Evolutionary conservation across 1,140 invertebrate species (phyloP).

Genomic region (Drosophila biarmipes): DNA sequence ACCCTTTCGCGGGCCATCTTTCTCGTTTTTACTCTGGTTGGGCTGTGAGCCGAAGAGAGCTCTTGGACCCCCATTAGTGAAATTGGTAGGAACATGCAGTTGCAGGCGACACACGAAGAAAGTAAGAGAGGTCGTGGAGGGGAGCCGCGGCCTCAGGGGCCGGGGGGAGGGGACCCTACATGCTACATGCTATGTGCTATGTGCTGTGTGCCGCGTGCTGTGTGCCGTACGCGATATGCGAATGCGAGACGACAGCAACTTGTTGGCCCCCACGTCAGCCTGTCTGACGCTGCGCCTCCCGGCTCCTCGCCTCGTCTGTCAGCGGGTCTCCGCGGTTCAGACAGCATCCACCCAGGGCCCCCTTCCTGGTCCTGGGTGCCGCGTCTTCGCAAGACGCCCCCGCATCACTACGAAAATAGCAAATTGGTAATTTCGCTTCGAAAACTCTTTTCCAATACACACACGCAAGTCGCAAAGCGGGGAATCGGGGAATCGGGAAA

Average conservation of each 20-base stretch:
- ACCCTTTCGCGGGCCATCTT: not conserved
- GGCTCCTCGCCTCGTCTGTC: slow-evolving; percentile 35
- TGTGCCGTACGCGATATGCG: not conserved
- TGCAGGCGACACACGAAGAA: slow-evolving; percentile 22
- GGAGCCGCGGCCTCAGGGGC: too few species aligned
- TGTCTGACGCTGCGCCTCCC: slow-evolving; percentile 4
- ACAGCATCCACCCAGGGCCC: slow-evolving; percentile 35
- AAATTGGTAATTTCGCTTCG: slow-evolving; percentile 81
- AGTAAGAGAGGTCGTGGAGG: not conserved
- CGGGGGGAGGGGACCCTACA: slow-evolving; percentile 28
- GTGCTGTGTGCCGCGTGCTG: too few species aligned
- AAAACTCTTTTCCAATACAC: slow-evolving; percentile 79
- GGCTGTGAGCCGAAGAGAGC: slow-evolving; percentile 24
- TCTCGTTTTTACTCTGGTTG: slow-evolving; percentile 26
- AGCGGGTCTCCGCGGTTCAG: slow-evolving; percentile 48
- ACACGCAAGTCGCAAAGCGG: slow-evolving; percentile 27
- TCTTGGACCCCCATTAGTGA: slow-evolving; percentile 12
- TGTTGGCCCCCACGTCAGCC: slow-evolving; percentile 44
- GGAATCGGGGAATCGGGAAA: not conserved
- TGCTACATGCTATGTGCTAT: slow-evolving; percentile 3
- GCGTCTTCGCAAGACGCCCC: slow-evolving; percentile 49
- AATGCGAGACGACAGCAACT: slow-evolving; percentile 44
- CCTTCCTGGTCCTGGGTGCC: slow-evolving; percentile 8
- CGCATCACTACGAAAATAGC: slow-evolving; percentile 74
- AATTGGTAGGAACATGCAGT: slow-evolving; percentile 35